Conservation (phyloP, 2,797 vertebrate genomes). For the Danio kyathit region DNA sequence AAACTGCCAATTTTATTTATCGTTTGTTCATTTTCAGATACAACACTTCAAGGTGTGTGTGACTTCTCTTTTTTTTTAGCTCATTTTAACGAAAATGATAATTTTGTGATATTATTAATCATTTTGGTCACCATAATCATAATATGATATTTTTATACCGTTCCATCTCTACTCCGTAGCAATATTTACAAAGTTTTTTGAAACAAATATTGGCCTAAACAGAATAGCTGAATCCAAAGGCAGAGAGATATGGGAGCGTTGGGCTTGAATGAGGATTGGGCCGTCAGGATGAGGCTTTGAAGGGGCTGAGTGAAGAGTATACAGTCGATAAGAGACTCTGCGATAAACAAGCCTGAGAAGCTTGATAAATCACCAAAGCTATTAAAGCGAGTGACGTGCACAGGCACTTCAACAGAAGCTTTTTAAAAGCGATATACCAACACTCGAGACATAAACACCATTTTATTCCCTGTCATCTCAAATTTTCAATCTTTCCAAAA, state of each 20-base stretch:
- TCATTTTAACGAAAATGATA: no score
- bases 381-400: constrained; percentile 26
- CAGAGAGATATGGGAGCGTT: constrained; percentile 5
- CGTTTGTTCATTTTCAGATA: no score
- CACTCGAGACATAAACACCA: constrained; percentile 20
- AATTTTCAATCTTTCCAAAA: constrained; percentile 11
- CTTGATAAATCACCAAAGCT: constrained; percentile 45
- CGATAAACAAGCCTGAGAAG: constrained; percentile 39
- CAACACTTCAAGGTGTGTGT: no score
- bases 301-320: constrained; percentile 42
- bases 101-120: no score
- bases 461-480: constrained; percentile 40
- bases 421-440: constrained; percentile 12
- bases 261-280: constrained; percentile 5
- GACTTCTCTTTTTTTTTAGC: no score
- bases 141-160: no score
- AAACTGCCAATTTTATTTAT: no score
- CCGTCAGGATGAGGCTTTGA: constrained; percentile 16
- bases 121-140: no score
- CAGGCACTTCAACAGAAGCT: constrained; percentile 33
- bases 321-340: constrained; percentile 39
- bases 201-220: background rate
- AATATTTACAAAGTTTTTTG: background rate
- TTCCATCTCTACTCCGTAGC: background rate
- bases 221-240: constrained; percentile 18